Base-by-base conservation (phyloP, 1,140 invertebrate genomes). In the Nautilus pompilius region DNA sequence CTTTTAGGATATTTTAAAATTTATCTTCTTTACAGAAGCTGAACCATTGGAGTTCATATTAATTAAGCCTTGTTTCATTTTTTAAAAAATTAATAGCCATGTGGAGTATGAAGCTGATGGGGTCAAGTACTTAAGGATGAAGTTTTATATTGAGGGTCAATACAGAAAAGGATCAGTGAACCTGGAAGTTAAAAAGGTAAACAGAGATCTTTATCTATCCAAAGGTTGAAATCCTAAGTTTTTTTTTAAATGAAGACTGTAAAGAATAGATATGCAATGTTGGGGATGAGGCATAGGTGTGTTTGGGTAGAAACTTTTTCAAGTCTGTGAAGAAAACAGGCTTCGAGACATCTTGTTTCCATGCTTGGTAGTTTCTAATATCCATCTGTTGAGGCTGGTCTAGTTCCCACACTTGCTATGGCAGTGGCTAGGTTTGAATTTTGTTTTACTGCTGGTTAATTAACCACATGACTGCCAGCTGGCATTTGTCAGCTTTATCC, bases 71-170 rank as follows among this genome's bases (percentile, higher is more conserved):
- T 55, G 64, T 74, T 69, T 17, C 62, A 41, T n/a, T n/a, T n/a
- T n/a, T n/a, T n/a, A n/a, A n/a, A n/a, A n/a, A n/a, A n/a, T 86
- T 86, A 89, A 83, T 66, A 93, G 90, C 64, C 90, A 93, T 84
- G 81, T 83, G 30, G 85, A 88, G 66, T 93, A 90, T 80, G 85
- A 88, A 60, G 88, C 89, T 36, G 86, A 92, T 80, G 92, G 90
- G 26, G 85, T 87, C 17, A 88, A 89, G 68, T 89, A 90, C 73
- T 88, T 96, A 83, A 87, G 91, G 71, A 93, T 96, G 89, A 88
- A 90, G 77, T 96, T 96, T 83, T 93, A 95, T 77, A 86, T 96
- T 36, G 89, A 94, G 84, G 93, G 94, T 26, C 82, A 87, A 32
- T 85, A 89, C 60, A 89, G 88, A 68, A 89, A 89, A 71, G 94